Percentiles rank a stretch among this genome's conserved stretches.
These are phyloP conservation scores for Sarcophaga subvicina DNA, from an alignment of 2,888 invertebrate species.

Conservation along the genomic window DNA sequence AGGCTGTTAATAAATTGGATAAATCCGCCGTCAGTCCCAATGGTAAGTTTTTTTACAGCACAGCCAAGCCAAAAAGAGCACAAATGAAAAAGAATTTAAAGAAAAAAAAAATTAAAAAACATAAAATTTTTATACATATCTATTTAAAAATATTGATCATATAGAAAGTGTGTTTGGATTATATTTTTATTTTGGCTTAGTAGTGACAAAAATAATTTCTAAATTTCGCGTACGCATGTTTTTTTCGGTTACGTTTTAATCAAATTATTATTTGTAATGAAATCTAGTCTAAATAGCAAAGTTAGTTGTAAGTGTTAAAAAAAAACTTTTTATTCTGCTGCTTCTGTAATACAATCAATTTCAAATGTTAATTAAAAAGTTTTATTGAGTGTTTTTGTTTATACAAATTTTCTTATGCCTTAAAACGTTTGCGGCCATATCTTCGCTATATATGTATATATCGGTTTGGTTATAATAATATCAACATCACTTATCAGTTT, in stretches of 20 bases:
- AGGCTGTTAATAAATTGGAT: constrained; percentile 85
- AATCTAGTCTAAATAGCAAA: constrained; percentile 21
- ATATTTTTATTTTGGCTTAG: not conserved
- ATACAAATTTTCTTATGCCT: no score
- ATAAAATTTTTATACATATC: not conserved
- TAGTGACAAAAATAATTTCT: not conserved
- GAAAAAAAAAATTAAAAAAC: not conserved
- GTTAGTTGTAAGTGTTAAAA: constrained; percentile 21
- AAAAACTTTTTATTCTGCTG: not conserved
- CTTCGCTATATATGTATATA: no score
- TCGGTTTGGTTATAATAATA: no score
- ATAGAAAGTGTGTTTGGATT: not conserved
- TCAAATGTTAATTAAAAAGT: not conserved
- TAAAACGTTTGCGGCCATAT: no score
- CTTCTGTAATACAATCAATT: not conserved
- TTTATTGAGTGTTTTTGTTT: not conserved
- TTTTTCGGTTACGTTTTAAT: not conserved
- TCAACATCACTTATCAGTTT: no score
- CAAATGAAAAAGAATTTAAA: not conserved
- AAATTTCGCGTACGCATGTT: constrained; percentile 22
- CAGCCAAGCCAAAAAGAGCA: no score
- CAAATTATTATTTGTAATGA: constrained; percentile 11
- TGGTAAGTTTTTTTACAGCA: constrained; percentile 70
- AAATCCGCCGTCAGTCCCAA: constrained; percentile 82
- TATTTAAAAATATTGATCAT: not conserved